Base-by-base conservation (phyloP, 2,113 vertebrate genomes). In the Pleuronectes platessa region DNA sequence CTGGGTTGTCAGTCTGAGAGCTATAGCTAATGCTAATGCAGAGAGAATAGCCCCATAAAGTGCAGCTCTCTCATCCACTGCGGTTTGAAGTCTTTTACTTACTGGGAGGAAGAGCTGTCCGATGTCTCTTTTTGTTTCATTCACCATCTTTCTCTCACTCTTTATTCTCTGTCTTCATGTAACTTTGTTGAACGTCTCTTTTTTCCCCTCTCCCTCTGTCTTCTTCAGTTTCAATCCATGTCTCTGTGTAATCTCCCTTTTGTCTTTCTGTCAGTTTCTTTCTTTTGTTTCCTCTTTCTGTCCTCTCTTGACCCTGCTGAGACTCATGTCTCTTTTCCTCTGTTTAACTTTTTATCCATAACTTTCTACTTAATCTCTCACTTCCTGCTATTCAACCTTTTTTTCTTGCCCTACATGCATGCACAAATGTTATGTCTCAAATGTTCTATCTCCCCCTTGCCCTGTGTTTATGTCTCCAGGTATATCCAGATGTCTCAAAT, bases 1-100 rank as follows among this genome's bases (percentile, higher is more conserved):
- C 58, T 47, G 78, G 69, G n/a, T 90, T 89, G 90, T 92, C 88
- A 91, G 88, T 89, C 85, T 90, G 84, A 89, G 84, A 84, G 85
- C 90, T 91, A 90, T 71, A 83, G 90, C 90, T 93, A 91, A 91
- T 93, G 90, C 90, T 91, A 93, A 92, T 91, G 86, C 86, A 90
- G 74, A 90, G 86, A 90, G 90, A 92, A 91, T 89, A 81, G 74
- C 83, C 67, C 58, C 68, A 86, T 87, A 86, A 90, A 92, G 87
- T 78, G 65, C 56, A 70, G 81, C 72, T 70, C 83, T 90, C 88
- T 87, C 87, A 86, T 89, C 82, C 84, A 83, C 81, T 74, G 82
- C 18, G 61, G 85, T 89, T 89, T 89, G 85, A 91, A 91, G 85
- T 87, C 89, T 82, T 90, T 90, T 78, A 86, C 86, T 90, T 74